phyloP scores from a whole-genome alignment of 2,888 invertebrate genomes.

The Macrophya alboannulata region DNA sequence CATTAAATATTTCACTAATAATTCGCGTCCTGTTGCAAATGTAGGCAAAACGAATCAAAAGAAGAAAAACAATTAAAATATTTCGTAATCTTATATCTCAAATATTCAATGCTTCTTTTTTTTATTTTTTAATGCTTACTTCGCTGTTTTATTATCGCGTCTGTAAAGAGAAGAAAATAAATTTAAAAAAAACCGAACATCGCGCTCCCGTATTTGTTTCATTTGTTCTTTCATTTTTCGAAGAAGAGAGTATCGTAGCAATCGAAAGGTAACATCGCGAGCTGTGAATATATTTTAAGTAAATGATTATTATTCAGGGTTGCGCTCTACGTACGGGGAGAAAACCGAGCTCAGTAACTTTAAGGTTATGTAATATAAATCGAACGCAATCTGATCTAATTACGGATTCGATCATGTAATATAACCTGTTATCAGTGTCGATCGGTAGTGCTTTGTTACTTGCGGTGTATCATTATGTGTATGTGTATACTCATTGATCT shows the following conservation, averaged over 20 bases:
- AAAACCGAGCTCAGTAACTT: background rate
- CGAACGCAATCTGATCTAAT: conserved; percentile 33
- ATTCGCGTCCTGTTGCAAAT: conserved; percentile 1
- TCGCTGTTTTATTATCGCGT: background rate
- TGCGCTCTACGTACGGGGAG: background rate
- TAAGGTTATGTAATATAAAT: conserved; percentile 14
- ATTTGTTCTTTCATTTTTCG: background rate
- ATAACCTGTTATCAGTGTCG: background rate
- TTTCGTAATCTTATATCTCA: background rate
- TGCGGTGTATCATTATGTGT: background rate
- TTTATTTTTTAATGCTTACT: background rate
- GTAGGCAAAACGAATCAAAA: background rate
- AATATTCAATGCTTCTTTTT: background rate
- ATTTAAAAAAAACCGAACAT: background rate
- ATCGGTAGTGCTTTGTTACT: conserved; percentile 16
- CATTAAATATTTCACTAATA: background rate
- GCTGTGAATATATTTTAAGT: background rate
- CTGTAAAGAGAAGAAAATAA: background rate
- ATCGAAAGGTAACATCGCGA: background rate
- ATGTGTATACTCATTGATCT: background rate
- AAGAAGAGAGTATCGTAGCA: too few relatives aligned
- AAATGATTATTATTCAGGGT: background rate
- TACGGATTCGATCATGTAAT: conserved; percentile 1
- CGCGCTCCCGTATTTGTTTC: background rate
- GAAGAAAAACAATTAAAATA: background rate